Evolutionary conservation across 2,113 vertebrate genomes (phyloP), one percentile per base, ranked within the genome.

Genomic region (Setophaga coronata): DNA sequence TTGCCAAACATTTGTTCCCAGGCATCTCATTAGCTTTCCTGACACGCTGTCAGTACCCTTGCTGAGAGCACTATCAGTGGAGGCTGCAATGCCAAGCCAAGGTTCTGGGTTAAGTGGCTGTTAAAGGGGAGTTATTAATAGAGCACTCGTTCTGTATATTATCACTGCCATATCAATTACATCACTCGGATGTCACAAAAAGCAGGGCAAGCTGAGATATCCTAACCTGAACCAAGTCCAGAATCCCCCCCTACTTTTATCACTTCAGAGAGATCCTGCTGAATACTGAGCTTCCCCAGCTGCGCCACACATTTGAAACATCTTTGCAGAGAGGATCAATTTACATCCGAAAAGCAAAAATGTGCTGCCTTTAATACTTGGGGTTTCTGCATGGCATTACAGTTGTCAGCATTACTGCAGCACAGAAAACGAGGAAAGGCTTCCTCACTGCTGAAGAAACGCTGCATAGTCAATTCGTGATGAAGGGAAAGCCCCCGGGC

Each of bases 61-160:
- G n/a, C 90, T 90, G 88, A 82, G 60, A 94, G 76, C 76, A 33
- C 43, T 51, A 34, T 71, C 64, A 57, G 56, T 15, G 40, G 40
- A 89, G 80, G 85, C 69, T 94, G 92, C 86, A 87, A 34, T 45
- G 78, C 40, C 36, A 69, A 64, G 61, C 47, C 91, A 36, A 51
- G 48, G 64, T 82, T 92, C 80, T 92, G 76, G 90, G 76, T 86
- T 96, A 96, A 95, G 65, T 86, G 92, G 47, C 40, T 87, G 43
- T 72, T 94, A 67, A 83, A 82, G 26, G 25, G 31, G 83, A 74
- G 77, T 64, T 95, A 96, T 93, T 96, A 96, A 96, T 89, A 89
- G 90, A 94, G 61, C 64, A 29, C 51, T 94, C n/a, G 28, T 86
- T 81, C 76, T 4, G 3, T 65, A 19, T 40, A 56, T 82, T 57